Evolutionary conservation across 2,888 invertebrate species (phyloP).

Genomic region (Amiota minor): DNA sequence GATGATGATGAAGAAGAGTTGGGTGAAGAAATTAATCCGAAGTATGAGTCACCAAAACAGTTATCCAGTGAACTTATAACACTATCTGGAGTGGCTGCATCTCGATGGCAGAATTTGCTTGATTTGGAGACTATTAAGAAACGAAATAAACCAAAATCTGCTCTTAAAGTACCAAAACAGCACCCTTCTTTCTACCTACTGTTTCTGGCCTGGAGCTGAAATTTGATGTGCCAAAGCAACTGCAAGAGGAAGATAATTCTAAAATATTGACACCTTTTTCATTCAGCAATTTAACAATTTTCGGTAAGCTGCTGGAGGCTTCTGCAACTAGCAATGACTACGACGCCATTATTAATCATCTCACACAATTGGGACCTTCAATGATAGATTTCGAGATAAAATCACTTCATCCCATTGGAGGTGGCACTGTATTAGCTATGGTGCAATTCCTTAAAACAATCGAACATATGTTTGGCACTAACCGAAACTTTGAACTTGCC

Average conservation of each 20-base stretch:
- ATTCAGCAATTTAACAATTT: slow-evolving; percentile 80
- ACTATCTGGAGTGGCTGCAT: slow-evolving; percentile 86
- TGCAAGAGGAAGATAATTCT: slow-evolving; percentile 70
- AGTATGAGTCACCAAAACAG: slow-evolving; percentile 71
- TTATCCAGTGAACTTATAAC: slow-evolving; percentile 82
- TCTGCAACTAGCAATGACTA: slow-evolving; percentile 74
- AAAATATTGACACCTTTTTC: slow-evolving; percentile 77
- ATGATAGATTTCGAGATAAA: slow-evolving; percentile 91
- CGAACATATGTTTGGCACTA: slow-evolving; percentile 80
- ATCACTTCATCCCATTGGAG: slow-evolving; percentile 82
- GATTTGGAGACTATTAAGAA: slow-evolving; percentile 89
- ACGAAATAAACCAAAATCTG: slow-evolving; percentile 91
- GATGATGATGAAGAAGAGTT: slow-evolving; percentile 50
- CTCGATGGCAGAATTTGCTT: slow-evolving; percentile 93
- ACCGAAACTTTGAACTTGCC: slow-evolving; percentile 89
- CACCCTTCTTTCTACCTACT: slow-evolving; percentile 97
- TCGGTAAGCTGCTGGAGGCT: slow-evolving; percentile 79
- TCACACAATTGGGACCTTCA: slow-evolving; percentile 81
- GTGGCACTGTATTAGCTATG: slow-evolving; percentile 82
- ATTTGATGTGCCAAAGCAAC: slow-evolving; percentile 80
- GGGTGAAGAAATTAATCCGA: slow-evolving; percentile 70
- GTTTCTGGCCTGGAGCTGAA: slow-evolving; percentile 86
- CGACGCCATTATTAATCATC: slow-evolving; percentile 75
- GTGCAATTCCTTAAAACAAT: slow-evolving; percentile 85
- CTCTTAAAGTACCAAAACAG: slow-evolving; percentile 88